Conservation (phyloP, 2,113 vertebrate genomes). For the Siniperca knerii region DNA sequence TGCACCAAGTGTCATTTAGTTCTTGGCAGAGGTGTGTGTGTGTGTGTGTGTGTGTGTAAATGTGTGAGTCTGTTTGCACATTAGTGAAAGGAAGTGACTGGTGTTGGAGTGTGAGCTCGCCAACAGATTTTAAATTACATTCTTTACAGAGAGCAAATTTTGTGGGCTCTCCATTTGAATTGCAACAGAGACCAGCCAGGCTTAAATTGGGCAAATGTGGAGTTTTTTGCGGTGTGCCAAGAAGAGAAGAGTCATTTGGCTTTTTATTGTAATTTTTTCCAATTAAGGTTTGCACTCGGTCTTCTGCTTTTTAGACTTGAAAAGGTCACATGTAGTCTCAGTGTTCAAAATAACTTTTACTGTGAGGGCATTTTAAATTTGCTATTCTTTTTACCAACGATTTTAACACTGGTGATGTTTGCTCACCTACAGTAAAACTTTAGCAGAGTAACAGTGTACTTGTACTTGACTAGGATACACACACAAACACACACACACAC, state of each 20-base stretch:
- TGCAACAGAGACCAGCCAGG: neutral
- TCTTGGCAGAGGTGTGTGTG: slow-evolving; percentile 9
- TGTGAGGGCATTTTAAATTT: neutral
- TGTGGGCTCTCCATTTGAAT: neutral
- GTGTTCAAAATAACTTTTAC: neutral
- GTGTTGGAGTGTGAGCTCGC: neutral
- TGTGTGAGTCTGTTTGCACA: neutral
- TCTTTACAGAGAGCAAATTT: neutral
- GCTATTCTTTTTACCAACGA: neutral
- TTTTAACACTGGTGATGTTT: neutral
- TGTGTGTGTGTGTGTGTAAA: neutral
- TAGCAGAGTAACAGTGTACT: neutral
- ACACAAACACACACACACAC: neutral
- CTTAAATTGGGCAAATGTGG: neutral
- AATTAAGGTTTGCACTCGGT: neutral
- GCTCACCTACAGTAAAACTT: neutral
- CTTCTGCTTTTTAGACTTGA: neutral
- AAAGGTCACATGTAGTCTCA: slow-evolving; percentile 1
- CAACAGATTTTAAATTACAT: slow-evolving; percentile 11
- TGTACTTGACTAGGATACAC: neutral
- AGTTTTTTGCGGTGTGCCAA: neutral
- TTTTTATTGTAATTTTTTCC: neutral
- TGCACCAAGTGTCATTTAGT: slow-evolving; percentile 36
- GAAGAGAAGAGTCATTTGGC: neutral
- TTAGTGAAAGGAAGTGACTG: neutral